Base-by-base conservation (phyloP, 2,888 invertebrate species). In the Trichogramma evanescens region DNA sequence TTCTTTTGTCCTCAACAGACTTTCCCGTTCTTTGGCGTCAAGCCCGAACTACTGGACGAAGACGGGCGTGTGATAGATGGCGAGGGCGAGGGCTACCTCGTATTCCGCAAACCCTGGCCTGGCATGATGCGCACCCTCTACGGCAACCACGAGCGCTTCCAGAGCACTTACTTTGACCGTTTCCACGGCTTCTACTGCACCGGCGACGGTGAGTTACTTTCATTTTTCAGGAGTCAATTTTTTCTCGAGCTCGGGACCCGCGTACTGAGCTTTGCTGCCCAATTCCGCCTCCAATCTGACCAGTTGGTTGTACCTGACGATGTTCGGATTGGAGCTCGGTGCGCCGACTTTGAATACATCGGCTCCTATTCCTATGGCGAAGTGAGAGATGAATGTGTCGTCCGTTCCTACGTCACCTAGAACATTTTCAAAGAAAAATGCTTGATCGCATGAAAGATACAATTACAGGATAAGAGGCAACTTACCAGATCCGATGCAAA, bases 161-260 rank as follows among this genome's bases (percentile, higher is more conserved):
- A 94, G 78, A 87, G 87, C 50, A 94, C 95, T 1, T 98, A 98
- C 77, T 98, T 98, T 81, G 88, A 90, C 58, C 92, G 92, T 79
- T 99, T 98, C 78, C 93, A 93, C 0, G 98, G 98, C 57, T 98
- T 88, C 80, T 99, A 98, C 78, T 95, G 93, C 79, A 97, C 98
- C 55, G 98, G 98, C 53, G 99, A 99, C 80, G 98, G 96, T 94
- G 80, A 79, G 82, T 66, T 1, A 3, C 45, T 4, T 45, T 39
- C 39, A 26, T 50, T 26, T 50, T 65, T 54, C 26, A 26, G 26
- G 26, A 26, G 26, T 26, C 26, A 26, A 26, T 26, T 45, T 49
- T 59, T 9, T 38, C 51, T 50, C 56, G 48, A 68, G 73, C 57
- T 69, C 69, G 1, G 63, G 65, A 2, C 74, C 76, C 1, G 72